Conservation (phyloP, 2,797 vertebrate species). For the Babyrousa celebensis region DNA sequence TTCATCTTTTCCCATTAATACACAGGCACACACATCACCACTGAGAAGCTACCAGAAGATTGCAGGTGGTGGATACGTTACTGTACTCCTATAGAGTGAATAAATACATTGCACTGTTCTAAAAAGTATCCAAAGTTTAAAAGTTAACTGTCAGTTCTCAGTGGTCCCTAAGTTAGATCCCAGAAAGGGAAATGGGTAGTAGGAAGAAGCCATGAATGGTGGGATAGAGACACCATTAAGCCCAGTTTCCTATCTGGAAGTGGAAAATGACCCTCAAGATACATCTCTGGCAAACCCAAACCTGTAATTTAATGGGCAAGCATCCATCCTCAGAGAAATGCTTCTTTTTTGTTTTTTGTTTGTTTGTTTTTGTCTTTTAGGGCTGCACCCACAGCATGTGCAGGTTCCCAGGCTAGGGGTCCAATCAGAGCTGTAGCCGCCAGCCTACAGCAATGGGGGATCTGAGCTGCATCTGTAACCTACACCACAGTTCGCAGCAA, state of each 20-base stretch:
- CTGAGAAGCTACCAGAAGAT: constrained; percentile 6
- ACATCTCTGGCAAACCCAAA: background rate
- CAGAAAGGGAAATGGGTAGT: background rate
- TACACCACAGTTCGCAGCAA: too few relatives aligned
- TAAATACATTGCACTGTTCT: background rate
- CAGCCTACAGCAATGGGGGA: too few relatives aligned
- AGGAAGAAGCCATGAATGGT: background rate
- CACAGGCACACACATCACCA: background rate
- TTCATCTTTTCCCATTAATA: background rate
- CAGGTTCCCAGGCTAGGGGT: too few relatives aligned
- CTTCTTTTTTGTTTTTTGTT: background rate
- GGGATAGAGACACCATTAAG: constrained; percentile 37
- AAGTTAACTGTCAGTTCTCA: background rate
- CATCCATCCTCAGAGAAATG: background rate
- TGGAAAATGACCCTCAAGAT: background rate
- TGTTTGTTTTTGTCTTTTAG: too few relatives aligned
- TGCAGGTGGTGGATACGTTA: background rate
- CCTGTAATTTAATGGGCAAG: background rate
- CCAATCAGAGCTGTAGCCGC: too few relatives aligned
- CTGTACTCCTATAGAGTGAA: background rate
- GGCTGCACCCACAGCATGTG: too few relatives aligned
- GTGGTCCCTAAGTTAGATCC: background rate
- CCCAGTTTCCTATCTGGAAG: background rate
- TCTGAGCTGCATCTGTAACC: too few relatives aligned
- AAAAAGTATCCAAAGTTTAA: background rate